Percentiles rank a stretch among this genome's conserved stretches.
phyloP scores from a whole-genome alignment of 2,888 invertebrate genomes.

The Mechanitis messenoides region DNA sequence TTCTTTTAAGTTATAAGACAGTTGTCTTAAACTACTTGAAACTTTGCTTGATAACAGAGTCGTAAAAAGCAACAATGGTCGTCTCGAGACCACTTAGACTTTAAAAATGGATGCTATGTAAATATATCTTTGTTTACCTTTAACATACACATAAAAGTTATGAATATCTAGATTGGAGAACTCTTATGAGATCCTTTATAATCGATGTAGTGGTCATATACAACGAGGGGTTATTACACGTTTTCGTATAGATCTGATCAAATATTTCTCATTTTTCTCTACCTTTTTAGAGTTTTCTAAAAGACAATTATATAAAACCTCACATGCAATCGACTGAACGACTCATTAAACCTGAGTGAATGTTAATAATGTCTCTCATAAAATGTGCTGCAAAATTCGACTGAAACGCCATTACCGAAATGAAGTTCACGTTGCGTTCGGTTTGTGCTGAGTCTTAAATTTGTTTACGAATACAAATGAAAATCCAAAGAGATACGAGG shows the following conservation, averaged over 20 bases:
- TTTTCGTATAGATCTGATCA: too few relatives aligned
- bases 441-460: slow-evolving; percentile 18
- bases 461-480: slow-evolving; percentile 27
- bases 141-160: slow-evolving; percentile 48
- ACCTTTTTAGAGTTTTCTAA: too few relatives aligned
- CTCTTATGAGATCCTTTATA: neutral
- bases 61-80: slow-evolving; percentile 13
- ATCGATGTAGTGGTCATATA: too few relatives aligned
- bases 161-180: neutral
- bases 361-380: slow-evolving; percentile 1
- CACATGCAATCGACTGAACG: too few relatives aligned
- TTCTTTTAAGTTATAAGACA: slow-evolving; percentile 1
- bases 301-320: too few relatives aligned
- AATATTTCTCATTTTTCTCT: too few relatives aligned
- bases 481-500: slow-evolving; percentile 18
- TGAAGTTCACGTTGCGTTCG: slow-evolving; percentile 14
- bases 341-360: neutral
- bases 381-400: neutral
- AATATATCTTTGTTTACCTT: slow-evolving; percentile 29
- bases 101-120: slow-evolving; percentile 12
- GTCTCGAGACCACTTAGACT: slow-evolving; percentile 9
- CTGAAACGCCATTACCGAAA: slow-evolving; percentile 17
- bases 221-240: too few relatives aligned
- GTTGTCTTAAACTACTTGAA: slow-evolving; percentile 11
- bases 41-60: slow-evolving; percentile 11